phyloP scores from a whole-genome alignment of 2,888 invertebrate species.

The Lasioglossum lativentre region DNA sequence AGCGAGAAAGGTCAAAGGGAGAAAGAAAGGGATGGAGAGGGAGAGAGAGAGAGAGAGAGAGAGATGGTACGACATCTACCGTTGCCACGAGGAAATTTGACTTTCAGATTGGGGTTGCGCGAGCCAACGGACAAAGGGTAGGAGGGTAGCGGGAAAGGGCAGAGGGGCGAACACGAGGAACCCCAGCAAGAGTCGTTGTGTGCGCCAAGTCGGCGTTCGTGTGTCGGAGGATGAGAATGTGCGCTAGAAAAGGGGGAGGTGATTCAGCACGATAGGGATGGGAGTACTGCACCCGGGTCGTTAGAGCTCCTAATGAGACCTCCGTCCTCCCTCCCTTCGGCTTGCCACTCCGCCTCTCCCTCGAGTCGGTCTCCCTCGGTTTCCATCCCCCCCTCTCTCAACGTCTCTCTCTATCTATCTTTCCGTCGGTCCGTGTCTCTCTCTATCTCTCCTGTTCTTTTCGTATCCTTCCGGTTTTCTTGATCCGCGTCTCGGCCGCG shows the following conservation, averaged over 20 bases:
- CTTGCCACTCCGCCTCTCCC: conserved; percentile 50
- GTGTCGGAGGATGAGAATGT: conserved; percentile 63
- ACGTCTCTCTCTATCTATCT: conserved; percentile 15
- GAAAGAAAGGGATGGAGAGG: conserved; percentile 31
- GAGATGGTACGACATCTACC: conserved; percentile 68
- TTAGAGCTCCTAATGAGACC: conserved; percentile 84
- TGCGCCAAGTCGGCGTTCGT: conserved; percentile 62
- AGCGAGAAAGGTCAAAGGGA: background rate
- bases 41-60: background rate
- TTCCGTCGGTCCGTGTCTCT: too few relatives aligned
- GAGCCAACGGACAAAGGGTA: conserved; percentile 68
- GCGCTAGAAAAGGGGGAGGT: conserved; percentile 73
- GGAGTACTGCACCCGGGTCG: conserved; percentile 82
- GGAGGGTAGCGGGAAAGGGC: conserved; percentile 26
- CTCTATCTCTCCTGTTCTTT: conserved; percentile 39
- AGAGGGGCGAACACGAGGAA: conserved; percentile 57
- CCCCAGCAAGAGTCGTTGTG: conserved; percentile 64
- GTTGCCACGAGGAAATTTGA: conserved; percentile 80
- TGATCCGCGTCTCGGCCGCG: conserved; percentile 30
- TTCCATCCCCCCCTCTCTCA: conserved; percentile 7
- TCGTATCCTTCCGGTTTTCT: background rate
- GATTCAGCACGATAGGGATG: conserved; percentile 77
- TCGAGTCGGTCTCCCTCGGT: conserved; percentile 30
- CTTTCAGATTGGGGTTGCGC: conserved; percentile 81
- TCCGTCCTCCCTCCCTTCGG: conserved; percentile 52